Conservation (phyloP, 1,140 invertebrate species). For the Conus ventricosus region DNA sequence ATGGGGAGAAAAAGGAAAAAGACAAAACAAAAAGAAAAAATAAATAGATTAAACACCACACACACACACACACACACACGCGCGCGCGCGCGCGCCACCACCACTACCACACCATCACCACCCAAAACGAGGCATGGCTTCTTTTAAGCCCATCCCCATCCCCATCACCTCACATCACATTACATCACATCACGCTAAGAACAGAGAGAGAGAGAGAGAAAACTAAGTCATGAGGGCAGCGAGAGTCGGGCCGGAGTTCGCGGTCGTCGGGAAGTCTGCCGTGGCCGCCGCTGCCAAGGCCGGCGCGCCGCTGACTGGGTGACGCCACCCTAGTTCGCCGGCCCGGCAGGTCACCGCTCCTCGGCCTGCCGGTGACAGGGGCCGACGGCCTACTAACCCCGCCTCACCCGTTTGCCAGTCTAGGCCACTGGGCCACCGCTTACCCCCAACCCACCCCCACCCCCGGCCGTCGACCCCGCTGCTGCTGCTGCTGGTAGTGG, state of each 20-base stretch:
- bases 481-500: too few species aligned
- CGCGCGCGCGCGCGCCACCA: too few species aligned
- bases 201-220: not conserved
- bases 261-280: not conserved
- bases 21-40: too few species aligned
- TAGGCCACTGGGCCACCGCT: slow-evolving; percentile 17
- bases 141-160: too few species aligned
- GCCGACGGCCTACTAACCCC: slow-evolving; percentile 27
- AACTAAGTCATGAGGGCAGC: slow-evolving; percentile 16
- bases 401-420: slow-evolving; percentile 8
- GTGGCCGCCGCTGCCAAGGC: not conserved
- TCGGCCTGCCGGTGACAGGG: not conserved
- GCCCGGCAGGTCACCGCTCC: not conserved
- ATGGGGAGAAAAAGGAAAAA: too few species aligned
- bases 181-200: too few species aligned
- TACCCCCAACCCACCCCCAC: too few species aligned
- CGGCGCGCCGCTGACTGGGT: not conserved
- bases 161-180: too few species aligned
- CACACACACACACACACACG: too few species aligned
- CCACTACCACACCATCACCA: too few species aligned
- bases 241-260: not conserved
- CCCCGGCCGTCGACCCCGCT: not conserved
- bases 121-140: too few species aligned
- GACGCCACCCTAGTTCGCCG: not conserved
- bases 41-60: too few species aligned